phyloP scores from a whole-genome alignment of 1,140 invertebrate genomes.

The Chrysopa pallens region DNA sequence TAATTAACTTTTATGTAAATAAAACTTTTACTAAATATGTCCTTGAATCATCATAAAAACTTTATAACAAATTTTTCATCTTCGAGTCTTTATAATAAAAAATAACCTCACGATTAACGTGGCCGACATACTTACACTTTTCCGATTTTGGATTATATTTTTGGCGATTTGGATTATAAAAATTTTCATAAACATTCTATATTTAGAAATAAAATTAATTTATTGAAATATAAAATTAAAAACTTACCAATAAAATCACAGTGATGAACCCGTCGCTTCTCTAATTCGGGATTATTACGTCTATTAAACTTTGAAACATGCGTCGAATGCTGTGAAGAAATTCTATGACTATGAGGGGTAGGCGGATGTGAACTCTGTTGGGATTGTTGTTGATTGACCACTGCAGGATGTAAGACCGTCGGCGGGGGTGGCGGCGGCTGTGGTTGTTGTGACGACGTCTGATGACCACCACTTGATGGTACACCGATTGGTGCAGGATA shows the following conservation, averaged over 20 bases:
- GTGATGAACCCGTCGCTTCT: conserved; percentile 85
- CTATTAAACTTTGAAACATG: conserved; percentile 59
- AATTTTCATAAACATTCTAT: too few relatives aligned
- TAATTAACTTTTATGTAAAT: too few relatives aligned
- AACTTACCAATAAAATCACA: conserved; percentile 83
- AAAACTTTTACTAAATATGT: too few relatives aligned
- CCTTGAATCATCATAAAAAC: too few relatives aligned
- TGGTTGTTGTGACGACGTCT: conserved; percentile 21
- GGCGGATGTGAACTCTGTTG: conserved; percentile 1
- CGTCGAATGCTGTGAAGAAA: conserved; percentile 3
- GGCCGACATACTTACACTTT: too few relatives aligned
- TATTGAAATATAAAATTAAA: too few relatives aligned
- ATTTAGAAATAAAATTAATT: too few relatives aligned
- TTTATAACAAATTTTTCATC: too few relatives aligned
- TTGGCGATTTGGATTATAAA: too few relatives aligned
- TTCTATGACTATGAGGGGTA: conserved; percentile 6
- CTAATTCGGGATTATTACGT: conserved; percentile 88
- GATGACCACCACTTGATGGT: conserved; percentile 21
- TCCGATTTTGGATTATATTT: too few relatives aligned
- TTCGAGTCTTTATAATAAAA: too few relatives aligned
- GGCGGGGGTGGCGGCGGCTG: conserved; percentile 21
- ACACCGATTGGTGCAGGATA: conserved; percentile 29
- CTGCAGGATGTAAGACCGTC: conserved; percentile 3
- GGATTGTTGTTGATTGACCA: conserved; percentile 3
- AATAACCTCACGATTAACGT: too few relatives aligned